Percentiles rank a stretch among this genome's conserved stretches.
phyloP scores from a whole-genome alignment of 2,797 vertebrate genomes.

The Diplodus sargus region DNA sequence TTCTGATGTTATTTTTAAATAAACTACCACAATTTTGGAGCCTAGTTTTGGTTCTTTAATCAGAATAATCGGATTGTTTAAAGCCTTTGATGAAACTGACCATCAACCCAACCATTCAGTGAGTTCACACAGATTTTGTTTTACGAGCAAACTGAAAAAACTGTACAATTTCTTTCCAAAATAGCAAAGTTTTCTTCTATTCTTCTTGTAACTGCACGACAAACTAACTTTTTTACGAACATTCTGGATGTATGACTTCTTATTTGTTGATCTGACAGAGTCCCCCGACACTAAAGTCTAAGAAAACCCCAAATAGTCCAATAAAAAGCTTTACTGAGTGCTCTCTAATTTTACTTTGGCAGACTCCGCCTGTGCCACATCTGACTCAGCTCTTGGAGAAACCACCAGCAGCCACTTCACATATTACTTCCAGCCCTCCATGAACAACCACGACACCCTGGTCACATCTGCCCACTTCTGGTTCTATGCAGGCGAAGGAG shows the following conservation, averaged over 20 bases:
- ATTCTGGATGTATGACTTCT: not conserved
- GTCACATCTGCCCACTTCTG: conserved; percentile 91
- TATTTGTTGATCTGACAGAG: not conserved
- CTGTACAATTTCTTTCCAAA: not conserved
- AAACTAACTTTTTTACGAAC: not conserved
- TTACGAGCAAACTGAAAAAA: not conserved
- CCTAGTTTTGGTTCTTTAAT: too few species aligned
- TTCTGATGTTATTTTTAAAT: not conserved
- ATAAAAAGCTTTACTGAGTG: not conserved
- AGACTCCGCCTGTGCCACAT: conserved; percentile 82
- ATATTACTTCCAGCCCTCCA: conserved; percentile 89
- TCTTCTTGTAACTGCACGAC: not conserved
- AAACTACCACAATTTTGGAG: not conserved
- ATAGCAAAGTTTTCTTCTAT: not conserved
- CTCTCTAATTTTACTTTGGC: conserved; percentile 7
- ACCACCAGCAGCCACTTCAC: conserved; percentile 79
- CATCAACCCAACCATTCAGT: too few species aligned
- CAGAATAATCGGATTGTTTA: too few species aligned
- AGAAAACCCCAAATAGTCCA: not conserved
- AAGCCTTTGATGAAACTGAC: too few species aligned
- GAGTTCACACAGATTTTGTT: too few species aligned
- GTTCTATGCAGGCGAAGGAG: conserved; percentile 86
- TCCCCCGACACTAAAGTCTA: not conserved
- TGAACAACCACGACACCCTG: conserved; percentile 73
- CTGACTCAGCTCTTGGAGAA: conserved; percentile 56